Evolutionary conservation across 2,888 invertebrate genomes (phyloP).

Genomic region (Troides oblongomaculatus): DNA sequence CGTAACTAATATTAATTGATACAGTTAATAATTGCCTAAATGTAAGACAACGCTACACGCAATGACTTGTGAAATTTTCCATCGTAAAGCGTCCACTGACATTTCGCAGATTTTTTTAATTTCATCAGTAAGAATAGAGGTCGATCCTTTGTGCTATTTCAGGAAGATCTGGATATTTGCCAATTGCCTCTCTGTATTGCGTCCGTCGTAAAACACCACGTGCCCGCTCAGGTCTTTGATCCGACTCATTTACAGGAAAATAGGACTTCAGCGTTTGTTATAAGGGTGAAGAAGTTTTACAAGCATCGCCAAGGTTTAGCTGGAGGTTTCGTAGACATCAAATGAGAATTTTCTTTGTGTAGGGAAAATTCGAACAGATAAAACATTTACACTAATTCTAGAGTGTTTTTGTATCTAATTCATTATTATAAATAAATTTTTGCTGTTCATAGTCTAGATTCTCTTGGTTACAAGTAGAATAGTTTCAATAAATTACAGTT

Average conservation of each 20-base stretch:
- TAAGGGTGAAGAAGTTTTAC: slow-evolving; percentile 23
- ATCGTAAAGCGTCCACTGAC: slow-evolving; percentile 54
- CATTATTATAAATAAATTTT: background rate
- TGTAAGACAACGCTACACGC: slow-evolving; percentile 1
- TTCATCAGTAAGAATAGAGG: slow-evolving; percentile 54
- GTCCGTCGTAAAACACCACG: slow-evolving; percentile 61
- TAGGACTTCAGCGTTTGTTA: slow-evolving; percentile 32
- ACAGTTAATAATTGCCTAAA: background rate
- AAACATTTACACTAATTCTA: background rate
- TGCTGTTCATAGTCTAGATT: background rate
- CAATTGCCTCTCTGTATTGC: slow-evolving; percentile 53
- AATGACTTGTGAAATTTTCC: slow-evolving; percentile 73
- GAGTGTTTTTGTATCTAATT: background rate
- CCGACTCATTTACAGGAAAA: slow-evolving; percentile 43
- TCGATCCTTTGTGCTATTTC: slow-evolving; percentile 80
- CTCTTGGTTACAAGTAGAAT: background rate
- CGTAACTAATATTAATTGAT: background rate
- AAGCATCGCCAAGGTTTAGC: slow-evolving; percentile 6
- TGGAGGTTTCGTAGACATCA: background rate
- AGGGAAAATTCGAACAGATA: slow-evolving; percentile 42
- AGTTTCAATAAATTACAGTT: background rate
- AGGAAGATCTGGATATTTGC: slow-evolving; percentile 70
- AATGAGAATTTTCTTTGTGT: slow-evolving; percentile 52
- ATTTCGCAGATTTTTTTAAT: slow-evolving; percentile 66
- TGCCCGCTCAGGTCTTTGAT: slow-evolving; percentile 56